These are phyloP conservation scores for Phodopus roborovskii DNA, from an alignment of 2,113 vertebrate species.

Conservation along the genomic window DNA sequence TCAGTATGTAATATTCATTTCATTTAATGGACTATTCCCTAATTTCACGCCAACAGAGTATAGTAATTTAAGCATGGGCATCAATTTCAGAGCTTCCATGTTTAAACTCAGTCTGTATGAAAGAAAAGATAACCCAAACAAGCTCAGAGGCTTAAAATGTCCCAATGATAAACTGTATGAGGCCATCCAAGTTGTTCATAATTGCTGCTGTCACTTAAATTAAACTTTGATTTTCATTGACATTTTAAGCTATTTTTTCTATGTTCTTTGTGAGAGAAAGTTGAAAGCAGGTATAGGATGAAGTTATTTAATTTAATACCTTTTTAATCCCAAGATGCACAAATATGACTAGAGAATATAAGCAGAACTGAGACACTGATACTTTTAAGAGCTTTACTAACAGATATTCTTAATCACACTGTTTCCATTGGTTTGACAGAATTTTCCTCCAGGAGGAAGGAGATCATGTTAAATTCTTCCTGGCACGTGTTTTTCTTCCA, in stretches of 20 bases:
- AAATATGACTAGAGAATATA: not conserved
- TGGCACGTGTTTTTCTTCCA: not conserved
- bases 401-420: not conserved
- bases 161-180: not conserved
- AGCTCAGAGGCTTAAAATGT: too few species aligned
- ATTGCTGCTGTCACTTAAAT: not conserved
- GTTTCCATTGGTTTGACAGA: slow-evolving; percentile 10
- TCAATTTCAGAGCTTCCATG: not conserved
- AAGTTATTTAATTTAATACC: not conserved
- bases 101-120: not conserved
- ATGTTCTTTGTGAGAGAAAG: not conserved
- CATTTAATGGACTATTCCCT: not conserved
- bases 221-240: not conserved
- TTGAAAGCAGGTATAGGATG: not conserved
- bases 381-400: slow-evolving; percentile 10
- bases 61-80: not conserved
- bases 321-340: not conserved
- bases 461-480: not conserved
- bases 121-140: too few species aligned
- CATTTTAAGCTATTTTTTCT: not conserved
- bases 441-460: not conserved
- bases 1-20: not conserved
- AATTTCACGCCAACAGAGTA: not conserved
- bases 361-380: not conserved
- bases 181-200: not conserved